These are phyloP conservation scores for Theretra japonica DNA, from an alignment of 2,888 invertebrate species.

Conservation along the genomic window DNA sequence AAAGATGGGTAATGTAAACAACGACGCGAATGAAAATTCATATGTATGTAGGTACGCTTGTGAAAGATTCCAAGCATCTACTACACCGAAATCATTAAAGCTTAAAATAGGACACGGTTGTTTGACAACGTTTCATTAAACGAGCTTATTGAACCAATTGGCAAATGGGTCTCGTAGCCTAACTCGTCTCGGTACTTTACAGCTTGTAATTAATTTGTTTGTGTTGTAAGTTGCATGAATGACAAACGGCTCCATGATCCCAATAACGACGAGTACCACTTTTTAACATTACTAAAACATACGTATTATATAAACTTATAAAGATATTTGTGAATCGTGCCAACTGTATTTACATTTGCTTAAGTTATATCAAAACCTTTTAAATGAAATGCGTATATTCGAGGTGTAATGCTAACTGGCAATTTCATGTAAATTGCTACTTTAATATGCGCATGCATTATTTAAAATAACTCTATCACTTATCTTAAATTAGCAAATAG, in stretches of 20 bases:
- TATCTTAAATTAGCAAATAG: neutral
- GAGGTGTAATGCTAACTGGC: no score
- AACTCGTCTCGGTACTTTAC: conserved; percentile 9
- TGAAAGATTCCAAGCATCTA: neutral
- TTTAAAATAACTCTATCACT: neutral
- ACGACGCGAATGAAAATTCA: neutral
- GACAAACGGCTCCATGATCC: neutral
- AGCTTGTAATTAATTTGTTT: conserved; percentile 12
- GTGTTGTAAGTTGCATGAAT: neutral
- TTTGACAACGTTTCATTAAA: conserved; percentile 26
- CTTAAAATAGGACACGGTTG: conserved; percentile 28
- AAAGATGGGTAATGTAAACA: neutral
- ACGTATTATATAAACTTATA: no score
- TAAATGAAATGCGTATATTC: no score
- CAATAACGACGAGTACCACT: neutral
- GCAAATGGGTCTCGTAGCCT: conserved; percentile 24
- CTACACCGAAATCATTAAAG: neutral
- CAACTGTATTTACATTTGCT: no score
- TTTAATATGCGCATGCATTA: neutral
- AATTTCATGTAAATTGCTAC: neutral
- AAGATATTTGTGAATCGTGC: no score
- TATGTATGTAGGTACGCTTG: neutral
- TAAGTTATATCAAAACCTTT: no score
- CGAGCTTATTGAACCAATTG: conserved; percentile 25
- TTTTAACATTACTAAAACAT: neutral